Evolutionary conservation across 2,113 vertebrate species (phyloP).

Genomic region (Hylia prasina): DNA sequence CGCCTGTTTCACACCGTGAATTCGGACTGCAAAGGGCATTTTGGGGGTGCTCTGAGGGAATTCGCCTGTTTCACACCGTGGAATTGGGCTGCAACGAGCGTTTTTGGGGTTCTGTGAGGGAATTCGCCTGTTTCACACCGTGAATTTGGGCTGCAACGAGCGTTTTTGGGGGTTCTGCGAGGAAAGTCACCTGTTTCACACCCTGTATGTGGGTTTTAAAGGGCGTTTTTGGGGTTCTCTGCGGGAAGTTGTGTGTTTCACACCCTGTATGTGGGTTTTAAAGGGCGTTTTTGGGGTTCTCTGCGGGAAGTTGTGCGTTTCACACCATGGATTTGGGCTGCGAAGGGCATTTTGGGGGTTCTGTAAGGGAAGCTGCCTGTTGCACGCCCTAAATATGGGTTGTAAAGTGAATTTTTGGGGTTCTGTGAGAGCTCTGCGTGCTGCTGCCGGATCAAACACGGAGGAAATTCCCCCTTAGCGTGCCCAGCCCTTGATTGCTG

Average conservation of each 20-base stretch:
- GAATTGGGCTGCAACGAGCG: fast-evolving
- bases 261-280: fast-evolving
- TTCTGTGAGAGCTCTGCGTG: neutral
- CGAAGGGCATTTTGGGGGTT: neutral
- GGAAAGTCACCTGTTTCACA: fast-evolving
- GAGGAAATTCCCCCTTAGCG: neutral
- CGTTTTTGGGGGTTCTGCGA: fast-evolving
- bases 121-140: fast-evolving
- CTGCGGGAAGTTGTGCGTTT: fast-evolving
- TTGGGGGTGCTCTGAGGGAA: neutral
- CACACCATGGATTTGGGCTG: fast-evolving
- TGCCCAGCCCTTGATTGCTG: neutral
- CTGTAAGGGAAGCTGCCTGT: fast-evolving
- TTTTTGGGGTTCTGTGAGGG: neutral
- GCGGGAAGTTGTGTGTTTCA: fast-evolving
- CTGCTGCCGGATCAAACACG: neutral
- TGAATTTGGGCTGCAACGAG: fast-evolving
- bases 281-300: neutral
- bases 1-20: too few relatives aligned
- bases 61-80: fast-evolving
- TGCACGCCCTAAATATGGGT: fast-evolving
- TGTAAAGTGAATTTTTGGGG: neutral
- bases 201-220: fast-evolving
- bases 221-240: neutral
- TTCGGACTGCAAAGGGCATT: neutral